phyloP scores from a whole-genome alignment of 2,113 vertebrate genomes.

The Macheiramphus alcinus region DNA sequence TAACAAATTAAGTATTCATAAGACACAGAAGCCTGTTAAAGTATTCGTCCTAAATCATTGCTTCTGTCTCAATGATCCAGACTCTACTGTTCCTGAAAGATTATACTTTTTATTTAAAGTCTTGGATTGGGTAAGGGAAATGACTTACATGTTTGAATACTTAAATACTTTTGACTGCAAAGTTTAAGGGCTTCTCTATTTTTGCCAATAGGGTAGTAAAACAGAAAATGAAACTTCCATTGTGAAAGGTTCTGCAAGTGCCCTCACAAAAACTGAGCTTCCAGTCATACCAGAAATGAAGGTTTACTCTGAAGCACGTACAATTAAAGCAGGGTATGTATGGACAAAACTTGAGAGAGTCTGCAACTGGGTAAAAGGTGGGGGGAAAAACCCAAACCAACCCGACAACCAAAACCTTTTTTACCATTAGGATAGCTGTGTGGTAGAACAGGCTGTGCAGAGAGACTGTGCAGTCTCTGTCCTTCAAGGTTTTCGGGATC shows the following conservation, averaged over 20 bases:
- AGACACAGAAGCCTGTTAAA: background rate
- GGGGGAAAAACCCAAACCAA: background rate
- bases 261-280: constrained; percentile 32
- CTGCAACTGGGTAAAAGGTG: background rate
- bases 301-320: background rate
- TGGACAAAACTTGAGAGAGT: background rate
- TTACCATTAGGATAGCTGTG: background rate
- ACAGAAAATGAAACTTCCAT: constrained; percentile 1
- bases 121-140: background rate
- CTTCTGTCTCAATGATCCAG: background rate
- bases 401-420: background rate
- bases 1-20: background rate
- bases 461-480: background rate
- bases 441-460: background rate
- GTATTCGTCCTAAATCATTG: background rate
- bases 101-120: background rate
- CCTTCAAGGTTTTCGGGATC: background rate
- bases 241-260: background rate
- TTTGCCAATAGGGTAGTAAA: constrained; percentile 57
- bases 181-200: background rate
- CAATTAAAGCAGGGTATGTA: constrained; percentile 51
- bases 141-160: background rate
- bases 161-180: background rate
- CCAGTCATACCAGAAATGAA: background rate
- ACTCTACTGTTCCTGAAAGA: background rate